Base-by-base conservation (phyloP, 2,113 vertebrate species). In the Trachemys scripta region DNA sequence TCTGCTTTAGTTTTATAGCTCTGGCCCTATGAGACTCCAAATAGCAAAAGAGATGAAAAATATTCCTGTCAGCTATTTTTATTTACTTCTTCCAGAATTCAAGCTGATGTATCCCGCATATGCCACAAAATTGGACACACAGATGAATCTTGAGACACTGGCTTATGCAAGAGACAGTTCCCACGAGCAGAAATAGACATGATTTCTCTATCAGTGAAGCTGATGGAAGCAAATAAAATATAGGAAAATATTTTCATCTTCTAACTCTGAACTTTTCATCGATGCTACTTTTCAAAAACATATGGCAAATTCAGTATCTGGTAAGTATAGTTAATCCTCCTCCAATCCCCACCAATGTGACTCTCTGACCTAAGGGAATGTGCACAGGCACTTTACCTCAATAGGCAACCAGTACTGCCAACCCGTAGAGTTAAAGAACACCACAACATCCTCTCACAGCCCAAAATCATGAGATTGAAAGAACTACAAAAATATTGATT, bases 131-230 rank as follows among this genome's bases (percentile, higher is more conserved):
- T 17, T n/a, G 62, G 62, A n/a, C 35, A n/a, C 14, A 20, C 7
- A 31, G 35, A 8, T n/a, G 8, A 69, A 20, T 20, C 16, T 69
- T 35, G 16, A n/a, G 62, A n/a, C 95, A 94, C 45, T 91, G 8
- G 22, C 94, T 96, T 93, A 62, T 79, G 91, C 19, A 91, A 92
- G 72, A 86, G 79, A 88, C 95, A 90, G 47, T 92, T 96, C 85
- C 31, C 84, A 90, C 91, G 56, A 0, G 1, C 50, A 54, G 50
- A 53, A 14, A 80, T 96, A 78, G 12, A 2, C 53, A 88, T 90
- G 69, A 62, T 20, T 86, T 91, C 78, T 42, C 56, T 88, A 75
- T 20, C 31, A 17, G 72, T n/a, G 45, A 53, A 88, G 25, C 29
- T 50, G 83, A 92, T 2, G 86, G 45, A 10, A 89, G 78, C 84